A percentile compares a stretch with the other conserved stretches of the same genome.
Evolutionary conservation across 2,888 invertebrate species (phyloP).

Genomic region (Epinotia brunnichana): DNA sequence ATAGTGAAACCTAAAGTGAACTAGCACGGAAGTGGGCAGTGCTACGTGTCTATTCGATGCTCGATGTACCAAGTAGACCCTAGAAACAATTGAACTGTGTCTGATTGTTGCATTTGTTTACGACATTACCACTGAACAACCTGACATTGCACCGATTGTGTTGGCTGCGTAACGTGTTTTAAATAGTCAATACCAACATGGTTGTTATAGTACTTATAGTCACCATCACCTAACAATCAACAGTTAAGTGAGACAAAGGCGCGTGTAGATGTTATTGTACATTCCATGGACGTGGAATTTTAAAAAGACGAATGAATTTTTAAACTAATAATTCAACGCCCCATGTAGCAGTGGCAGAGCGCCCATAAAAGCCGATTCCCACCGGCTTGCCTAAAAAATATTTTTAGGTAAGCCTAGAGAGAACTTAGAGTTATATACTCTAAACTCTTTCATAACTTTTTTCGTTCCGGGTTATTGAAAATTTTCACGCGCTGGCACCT

Average conservation of each 20-base stretch:
- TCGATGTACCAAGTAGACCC: constrained; percentile 30
- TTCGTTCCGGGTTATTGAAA: too few relatives aligned
- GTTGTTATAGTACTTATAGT: not conserved
- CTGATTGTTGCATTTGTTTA: constrained; percentile 40
- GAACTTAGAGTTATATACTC: too few relatives aligned
- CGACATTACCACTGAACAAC: constrained; percentile 47
- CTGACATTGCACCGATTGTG: constrained; percentile 65
- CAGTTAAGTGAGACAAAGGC: not conserved
- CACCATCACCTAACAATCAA: not conserved
- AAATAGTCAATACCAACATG: constrained; percentile 29
- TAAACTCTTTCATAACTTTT: too few relatives aligned
- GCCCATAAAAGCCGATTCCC: too few relatives aligned
- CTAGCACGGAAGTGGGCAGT: constrained; percentile 22
- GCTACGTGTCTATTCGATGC: constrained; percentile 5
- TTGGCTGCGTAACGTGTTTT: constrained; percentile 66
- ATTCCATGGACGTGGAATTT: too few relatives aligned
- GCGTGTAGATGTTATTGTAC: not conserved
- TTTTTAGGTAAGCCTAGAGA: too few relatives aligned
- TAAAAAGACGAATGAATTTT: too few relatives aligned
- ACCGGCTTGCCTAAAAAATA: too few relatives aligned
- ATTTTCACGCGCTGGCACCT: too few relatives aligned
- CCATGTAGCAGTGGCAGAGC: too few relatives aligned
- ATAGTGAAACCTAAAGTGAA: constrained; percentile 47
- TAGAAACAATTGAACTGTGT: constrained; percentile 42
- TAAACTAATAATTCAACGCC: too few relatives aligned